phyloP scores from a whole-genome alignment of 2,113 vertebrate genomes.

The Thunnus thynnus region DNA sequence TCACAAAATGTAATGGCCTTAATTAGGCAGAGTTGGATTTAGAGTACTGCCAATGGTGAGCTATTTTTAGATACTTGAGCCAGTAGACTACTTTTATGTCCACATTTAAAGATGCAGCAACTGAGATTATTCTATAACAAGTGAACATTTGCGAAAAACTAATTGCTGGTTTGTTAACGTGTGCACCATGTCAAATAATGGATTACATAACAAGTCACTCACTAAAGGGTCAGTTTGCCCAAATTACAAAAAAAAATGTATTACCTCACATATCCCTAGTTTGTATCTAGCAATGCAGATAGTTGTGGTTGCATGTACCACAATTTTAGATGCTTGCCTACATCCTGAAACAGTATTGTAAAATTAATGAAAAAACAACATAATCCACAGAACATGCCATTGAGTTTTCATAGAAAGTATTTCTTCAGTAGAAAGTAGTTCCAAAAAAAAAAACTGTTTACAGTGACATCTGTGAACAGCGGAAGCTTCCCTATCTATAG shows the following conservation, averaged over 20 bases:
- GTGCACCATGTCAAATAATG: neutral
- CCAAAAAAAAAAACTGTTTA: neutral
- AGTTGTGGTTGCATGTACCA: neutral
- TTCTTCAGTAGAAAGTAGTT: neutral
- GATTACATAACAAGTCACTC: neutral
- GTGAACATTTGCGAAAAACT: neutral
- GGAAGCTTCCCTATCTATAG: neutral
- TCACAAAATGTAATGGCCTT: conserved; percentile 38
- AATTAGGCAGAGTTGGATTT: conserved; percentile 53
- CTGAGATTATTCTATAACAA: neutral
- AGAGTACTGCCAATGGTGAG: conserved; percentile 37
- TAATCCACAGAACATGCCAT: too few species aligned
- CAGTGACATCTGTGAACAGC: neutral
- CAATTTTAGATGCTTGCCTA: neutral
- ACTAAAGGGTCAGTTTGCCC: neutral
- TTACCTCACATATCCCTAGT: neutral
- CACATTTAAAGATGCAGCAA: neutral
- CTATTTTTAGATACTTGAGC: conserved; percentile 58
- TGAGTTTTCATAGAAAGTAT: neutral
- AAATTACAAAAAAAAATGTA: neutral
- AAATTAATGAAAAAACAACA: neutral
- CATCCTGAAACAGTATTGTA: neutral
- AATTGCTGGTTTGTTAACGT: neutral
- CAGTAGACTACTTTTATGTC: conserved; percentile 12
- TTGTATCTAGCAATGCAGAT: neutral